phyloP scores from a whole-genome alignment of 2,797 vertebrate genomes.

The Lacerta viridis region DNA sequence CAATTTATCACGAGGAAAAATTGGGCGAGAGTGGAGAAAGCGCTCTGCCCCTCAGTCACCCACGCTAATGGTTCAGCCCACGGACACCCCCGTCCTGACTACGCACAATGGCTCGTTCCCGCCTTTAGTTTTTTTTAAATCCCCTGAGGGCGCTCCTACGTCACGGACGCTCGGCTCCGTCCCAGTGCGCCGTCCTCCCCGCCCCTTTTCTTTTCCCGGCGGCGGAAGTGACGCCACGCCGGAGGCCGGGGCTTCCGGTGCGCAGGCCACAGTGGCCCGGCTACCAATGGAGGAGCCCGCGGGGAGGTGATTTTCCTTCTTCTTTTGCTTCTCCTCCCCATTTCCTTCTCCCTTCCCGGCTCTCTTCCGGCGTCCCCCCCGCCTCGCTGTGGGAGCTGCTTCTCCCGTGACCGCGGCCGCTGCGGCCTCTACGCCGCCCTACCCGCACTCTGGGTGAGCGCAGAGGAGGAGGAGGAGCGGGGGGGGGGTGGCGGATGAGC shows the following conservation, averaged over 20 bases:
- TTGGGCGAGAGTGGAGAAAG: too few species aligned
- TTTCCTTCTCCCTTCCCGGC: background rate
- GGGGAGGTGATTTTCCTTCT: constrained; percentile 26
- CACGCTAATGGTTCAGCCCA: background rate
- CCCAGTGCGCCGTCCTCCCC: background rate
- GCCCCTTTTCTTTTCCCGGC: constrained; percentile 1
- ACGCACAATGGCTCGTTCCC: background rate
- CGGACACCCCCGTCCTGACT: fast-evolving
- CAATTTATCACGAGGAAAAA: too few species aligned
- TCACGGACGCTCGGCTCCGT: constrained; percentile 18
- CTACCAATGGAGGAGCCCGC: constrained; percentile 55
- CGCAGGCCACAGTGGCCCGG: constrained; percentile 61
- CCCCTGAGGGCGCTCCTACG: constrained; percentile 10
- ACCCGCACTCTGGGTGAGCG: constrained; percentile 75
- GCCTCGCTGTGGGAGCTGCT: background rate
- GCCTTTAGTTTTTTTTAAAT: background rate
- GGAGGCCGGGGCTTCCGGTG: constrained; percentile 64
- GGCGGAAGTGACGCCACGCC: constrained; percentile 64
- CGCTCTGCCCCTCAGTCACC: background rate
- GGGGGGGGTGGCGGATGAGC: background rate
- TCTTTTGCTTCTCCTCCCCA: background rate
- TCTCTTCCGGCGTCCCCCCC: background rate
- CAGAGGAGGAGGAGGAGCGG: background rate
- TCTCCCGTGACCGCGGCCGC: background rate
- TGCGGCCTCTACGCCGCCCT: constrained; percentile 26